Evolutionary conservation across 2,113 vertebrate species (phyloP), one percentile per base, ranked within the genome.

Genomic region (Trichechus manatus): DNA sequence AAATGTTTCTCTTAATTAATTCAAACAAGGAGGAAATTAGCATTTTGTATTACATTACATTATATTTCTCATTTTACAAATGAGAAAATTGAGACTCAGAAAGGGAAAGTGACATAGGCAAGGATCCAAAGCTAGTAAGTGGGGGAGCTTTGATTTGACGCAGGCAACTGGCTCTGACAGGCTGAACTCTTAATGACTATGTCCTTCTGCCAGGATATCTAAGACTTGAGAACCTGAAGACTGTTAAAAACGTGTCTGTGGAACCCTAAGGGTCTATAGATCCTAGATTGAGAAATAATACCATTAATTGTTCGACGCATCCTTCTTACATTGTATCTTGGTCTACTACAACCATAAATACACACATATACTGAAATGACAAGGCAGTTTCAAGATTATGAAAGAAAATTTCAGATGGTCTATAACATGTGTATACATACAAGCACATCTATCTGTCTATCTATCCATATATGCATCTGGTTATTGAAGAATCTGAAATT

Each of bases 1-100:
- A 81, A 90, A 59, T 81, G 3, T 90, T 94, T 90, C 39, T 83
- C 33, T 74, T 83, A 74, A 96, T 75, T 93, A 90, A 70, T 53
- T 83, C 39, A 87, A 72, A 39, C 23, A 82, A 63, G 78, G 13
- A 86, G 42, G 15, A 96, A 68, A 11, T 82, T 6, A 82, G 9
- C 61, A 86, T 77, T 93, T 93, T 88, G 23, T 0, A 78, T 33
- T 33, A 64, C 31, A 61, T 42, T 39, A 61, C 56, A 61, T 53
- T 90, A 11, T 44, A 61, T 66, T 61, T 93, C 44, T 93, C 33
- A 91, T 86, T 95, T 89, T 79, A 59, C 14, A 89, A 63, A 31
- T 86, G 33, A 89, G 11, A 74, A 89, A 59, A 68, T 39, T 87
- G 68, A 75, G 42, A 86, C 23, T 91, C 42, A 53, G 44, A 94